Base-by-base conservation (phyloP, 2,113 vertebrate species). In the Osmerus eperlanus region DNA sequence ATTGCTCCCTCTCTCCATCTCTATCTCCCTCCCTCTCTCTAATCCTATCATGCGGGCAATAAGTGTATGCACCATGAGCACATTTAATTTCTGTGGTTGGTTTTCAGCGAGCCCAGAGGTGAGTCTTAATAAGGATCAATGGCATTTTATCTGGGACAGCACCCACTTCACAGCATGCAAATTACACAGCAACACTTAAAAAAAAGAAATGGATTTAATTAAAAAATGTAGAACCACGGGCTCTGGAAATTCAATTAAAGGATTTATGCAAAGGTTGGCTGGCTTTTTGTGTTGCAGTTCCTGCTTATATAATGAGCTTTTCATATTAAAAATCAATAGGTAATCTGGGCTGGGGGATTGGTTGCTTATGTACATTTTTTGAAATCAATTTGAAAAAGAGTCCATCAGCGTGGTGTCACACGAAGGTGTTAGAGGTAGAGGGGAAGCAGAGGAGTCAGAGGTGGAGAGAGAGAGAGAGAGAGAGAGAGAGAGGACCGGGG, bases 311-410 rank as follows among this genome's bases (percentile, higher is more conserved):
- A 99, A 99, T 99, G 97, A 99, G 97, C 97, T 98, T 97, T 98
- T 99, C 97, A 98, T 99, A 99, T 99, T 96, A 98, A 99, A 99
- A 99, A 98, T 99, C 97, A 99, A 99, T 99, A 99, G 96, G 97
- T 98, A 99, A 99, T 99, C 96, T 99, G 95, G 95, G 96, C 94
- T 95, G 93, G 95, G 96, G 96, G 95, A 98, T 98, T 95, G 95
- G 94, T 94, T 95, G 93, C 95, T 98, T 97, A 96, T 96, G 95
- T 97, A 98, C 96, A 98, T 32, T 97, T 98, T 98, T 98, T 98
- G 91, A 98, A 98, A 99, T 99, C 96, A 99, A 99, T 99, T 98
- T 98, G 95, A 98, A 97, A 97, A 98, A 97, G 96, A 97, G 97
- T 97, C 96, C 96, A 98, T 98, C 96, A 99, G 94, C 83, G 81